Evolutionary conservation across 2,888 invertebrate species (phyloP), one percentile per base, ranked within the genome.

Genomic region (Papilio protenor): DNA sequence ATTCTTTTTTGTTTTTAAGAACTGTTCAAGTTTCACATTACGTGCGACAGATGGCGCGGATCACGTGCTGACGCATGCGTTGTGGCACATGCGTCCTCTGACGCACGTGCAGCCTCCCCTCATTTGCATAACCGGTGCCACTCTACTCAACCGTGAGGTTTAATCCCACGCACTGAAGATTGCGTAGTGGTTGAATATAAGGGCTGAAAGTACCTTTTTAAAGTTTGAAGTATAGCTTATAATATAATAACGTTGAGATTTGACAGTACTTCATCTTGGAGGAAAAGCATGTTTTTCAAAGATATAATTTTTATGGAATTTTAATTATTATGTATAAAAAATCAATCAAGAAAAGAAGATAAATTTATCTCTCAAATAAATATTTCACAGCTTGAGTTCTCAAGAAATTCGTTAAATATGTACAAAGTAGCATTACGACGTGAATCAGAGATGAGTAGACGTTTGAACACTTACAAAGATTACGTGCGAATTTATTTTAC

Each of bases 81-180:
- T 8, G 21, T 72, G 57, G 21, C 75, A 57, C 64, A 64, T 64
- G 64, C 77, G 64, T 52, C 23, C 40, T 52, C 27, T 73, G 73
- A 55, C 77, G 73, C 77, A 73, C 77, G 77, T 72, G 77, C 66
- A 64, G 73, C 55, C 75, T 55, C 66, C 75, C 55, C 69, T 64
- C 76, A 72, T 76, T 76, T 72, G 64, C 76, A 76, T 76, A 72
- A 21, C 8, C 40, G 61, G 52, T 52, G 61, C 61, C 52, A 55
- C 55, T 66, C 64, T n/a, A 18, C 64, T 66, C 66, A 40, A n/a
- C 66, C 8, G 61, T 66, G 55, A 55, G 64, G 27, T 47, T 72
- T 76, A 71, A 72, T 76, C 52, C 76, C 47, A 76, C 66, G 18
- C 61, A 18, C 49, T 72, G 12, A 49, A 71, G 21, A 40, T 23